phyloP scores from a whole-genome alignment of 2,113 vertebrate species.

The Microtus ochrogaster region DNA sequence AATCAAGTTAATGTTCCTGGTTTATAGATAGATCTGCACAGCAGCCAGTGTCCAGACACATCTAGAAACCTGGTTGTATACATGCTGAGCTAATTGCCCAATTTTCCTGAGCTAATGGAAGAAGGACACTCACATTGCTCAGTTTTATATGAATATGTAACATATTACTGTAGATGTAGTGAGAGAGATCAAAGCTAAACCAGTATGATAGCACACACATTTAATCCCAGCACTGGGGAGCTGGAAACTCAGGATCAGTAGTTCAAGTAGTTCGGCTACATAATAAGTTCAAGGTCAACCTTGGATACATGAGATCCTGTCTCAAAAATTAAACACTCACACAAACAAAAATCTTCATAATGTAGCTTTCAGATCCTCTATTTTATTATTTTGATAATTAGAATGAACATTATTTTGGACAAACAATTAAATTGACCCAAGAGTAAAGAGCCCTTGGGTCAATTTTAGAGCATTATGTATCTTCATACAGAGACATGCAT shows the following conservation, averaged over 20 bases:
- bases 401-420: conserved; percentile 39
- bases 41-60: background rate
- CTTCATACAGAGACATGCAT: conserved; percentile 12
- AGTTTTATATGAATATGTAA: conserved; percentile 30
- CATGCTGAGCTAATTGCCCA: background rate
- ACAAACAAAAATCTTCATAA: background rate
- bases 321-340: background rate
- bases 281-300: background rate
- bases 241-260: background rate
- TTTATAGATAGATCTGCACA: background rate
- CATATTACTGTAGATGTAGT: background rate
- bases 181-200: background rate
- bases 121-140: background rate
- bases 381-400: background rate
- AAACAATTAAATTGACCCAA: conserved; percentile 38
- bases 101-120: conserved; percentile 23
- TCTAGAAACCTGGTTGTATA: background rate
- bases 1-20: background rate
- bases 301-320: background rate
- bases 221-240: background rate
- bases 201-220: background rate
- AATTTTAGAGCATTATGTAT: background rate
- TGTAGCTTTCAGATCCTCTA: background rate
- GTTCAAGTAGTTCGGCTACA: background rate
- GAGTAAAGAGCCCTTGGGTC: background rate